Evolutionary conservation across 2,113 vertebrate species (phyloP).

Genomic region (Otolemur garnettii): DNA sequence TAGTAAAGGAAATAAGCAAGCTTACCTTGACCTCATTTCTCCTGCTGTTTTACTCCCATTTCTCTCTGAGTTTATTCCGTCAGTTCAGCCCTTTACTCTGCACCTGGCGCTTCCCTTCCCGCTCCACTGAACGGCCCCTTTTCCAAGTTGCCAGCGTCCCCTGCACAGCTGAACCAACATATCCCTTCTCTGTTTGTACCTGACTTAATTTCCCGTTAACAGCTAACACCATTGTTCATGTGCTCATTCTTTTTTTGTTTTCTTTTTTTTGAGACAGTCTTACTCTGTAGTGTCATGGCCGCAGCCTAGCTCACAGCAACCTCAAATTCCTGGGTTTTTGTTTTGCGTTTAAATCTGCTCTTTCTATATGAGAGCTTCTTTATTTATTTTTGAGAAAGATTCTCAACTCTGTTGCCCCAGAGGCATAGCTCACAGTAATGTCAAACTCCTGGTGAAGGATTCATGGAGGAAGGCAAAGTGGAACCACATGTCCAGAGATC

Average conservation of each 20-base stretch:
- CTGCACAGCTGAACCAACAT: too few relatives aligned
- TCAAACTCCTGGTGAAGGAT: not conserved
- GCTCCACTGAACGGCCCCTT: not conserved
- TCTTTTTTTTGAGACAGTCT: too few relatives aligned
- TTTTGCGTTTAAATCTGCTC: too few relatives aligned
- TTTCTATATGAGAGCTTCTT: too few relatives aligned
- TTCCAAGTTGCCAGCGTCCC: not conserved
- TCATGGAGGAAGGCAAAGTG: not conserved
- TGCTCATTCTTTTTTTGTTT: not conserved
- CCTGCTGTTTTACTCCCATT: not conserved
- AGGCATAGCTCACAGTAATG: too few relatives aligned
- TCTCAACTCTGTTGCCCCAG: too few relatives aligned
- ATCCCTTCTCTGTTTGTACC: too few relatives aligned
- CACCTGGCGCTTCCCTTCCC: not conserved
- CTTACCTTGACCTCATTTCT: constrained; percentile 17
- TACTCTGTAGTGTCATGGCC: too few relatives aligned
- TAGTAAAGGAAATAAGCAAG: constrained; percentile 16
- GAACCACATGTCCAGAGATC: not conserved
- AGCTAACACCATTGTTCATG: not conserved
- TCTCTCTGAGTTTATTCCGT: not conserved
- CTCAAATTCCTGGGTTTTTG: too few relatives aligned
- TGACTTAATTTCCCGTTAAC: not conserved
- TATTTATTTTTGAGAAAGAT: too few relatives aligned
- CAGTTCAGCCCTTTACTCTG: not conserved
- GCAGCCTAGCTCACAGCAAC: too few relatives aligned